A percentile compares a stretch with the other conserved stretches of the same genome.
phyloP scores from a whole-genome alignment of 2,888 invertebrate genomes.

The Hyposoter dolosus region DNA sequence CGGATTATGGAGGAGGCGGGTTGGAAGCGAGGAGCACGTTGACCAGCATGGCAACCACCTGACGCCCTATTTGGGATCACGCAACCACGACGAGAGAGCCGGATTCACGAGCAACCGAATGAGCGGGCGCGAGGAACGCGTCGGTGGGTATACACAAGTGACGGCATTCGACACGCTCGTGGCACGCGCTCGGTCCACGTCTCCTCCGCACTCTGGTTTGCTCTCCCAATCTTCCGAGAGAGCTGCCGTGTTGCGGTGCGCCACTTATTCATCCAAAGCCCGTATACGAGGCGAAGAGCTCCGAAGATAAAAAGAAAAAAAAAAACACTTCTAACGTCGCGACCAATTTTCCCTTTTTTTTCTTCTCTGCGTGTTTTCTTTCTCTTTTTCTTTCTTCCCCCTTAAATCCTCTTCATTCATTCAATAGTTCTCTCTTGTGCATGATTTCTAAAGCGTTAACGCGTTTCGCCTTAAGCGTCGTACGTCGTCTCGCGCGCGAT shows the following conservation, averaged over 20 bases:
- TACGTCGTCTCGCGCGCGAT: constrained; percentile 24
- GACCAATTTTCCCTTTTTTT: constrained; percentile 35
- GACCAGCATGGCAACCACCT: constrained; percentile 79
- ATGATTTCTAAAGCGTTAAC: constrained; percentile 63
- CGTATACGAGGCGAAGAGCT: constrained; percentile 25
- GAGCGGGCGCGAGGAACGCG: constrained; percentile 64
- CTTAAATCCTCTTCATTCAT: constrained; percentile 41
- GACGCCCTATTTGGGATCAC: constrained; percentile 83
- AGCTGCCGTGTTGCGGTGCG: constrained; percentile 67
- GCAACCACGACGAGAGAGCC: constrained; percentile 77
- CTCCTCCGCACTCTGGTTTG: constrained; percentile 46
- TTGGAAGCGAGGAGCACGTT: constrained; percentile 60
- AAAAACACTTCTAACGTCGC: constrained; percentile 55
- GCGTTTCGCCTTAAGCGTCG: constrained; percentile 35
- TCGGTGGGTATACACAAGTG: constrained; percentile 62
- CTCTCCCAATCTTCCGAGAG: constrained; percentile 49
- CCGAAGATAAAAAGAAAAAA: constrained; percentile 48
- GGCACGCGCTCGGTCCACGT: constrained; percentile 64
- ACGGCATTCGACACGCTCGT: constrained; percentile 69
- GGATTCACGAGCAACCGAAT: constrained; percentile 10
- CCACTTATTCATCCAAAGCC: constrained; percentile 65
- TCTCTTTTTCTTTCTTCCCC: not conserved
- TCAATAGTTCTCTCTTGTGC: constrained; percentile 21
- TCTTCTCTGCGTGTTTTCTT: constrained; percentile 7
- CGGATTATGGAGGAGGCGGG: constrained; percentile 60